Percentiles rank a stretch among this genome's conserved stretches.
phyloP scores from a whole-genome alignment of 2,888 invertebrate species.

The Drosophila suboccidentalis region DNA sequence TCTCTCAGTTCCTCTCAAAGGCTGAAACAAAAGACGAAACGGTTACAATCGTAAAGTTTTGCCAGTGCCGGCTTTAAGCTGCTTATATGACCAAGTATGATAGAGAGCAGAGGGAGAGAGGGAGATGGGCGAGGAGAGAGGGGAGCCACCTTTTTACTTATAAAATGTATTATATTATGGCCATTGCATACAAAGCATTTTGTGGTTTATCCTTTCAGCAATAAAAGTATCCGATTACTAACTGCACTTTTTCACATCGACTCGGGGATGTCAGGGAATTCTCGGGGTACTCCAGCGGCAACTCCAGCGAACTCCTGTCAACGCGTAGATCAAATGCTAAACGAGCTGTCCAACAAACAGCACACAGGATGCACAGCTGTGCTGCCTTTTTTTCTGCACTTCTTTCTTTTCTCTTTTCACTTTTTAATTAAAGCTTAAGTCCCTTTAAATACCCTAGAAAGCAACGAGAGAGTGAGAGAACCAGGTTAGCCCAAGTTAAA shows the following conservation, averaged over 20 bases:
- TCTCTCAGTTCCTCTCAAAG: conserved; percentile 24
- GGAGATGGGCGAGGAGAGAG: background rate
- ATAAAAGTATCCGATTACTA: conserved; percentile 85
- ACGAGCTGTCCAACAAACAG: conserved; percentile 29
- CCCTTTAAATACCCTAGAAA: conserved; percentile 61
- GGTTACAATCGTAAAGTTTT: conserved; percentile 74
- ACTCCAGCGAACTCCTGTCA: conserved; percentile 42
- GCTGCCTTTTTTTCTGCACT: conserved; percentile 31
- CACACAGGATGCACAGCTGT: conserved; percentile 64
- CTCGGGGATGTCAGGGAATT: background rate
- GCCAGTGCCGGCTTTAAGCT: conserved; percentile 67
- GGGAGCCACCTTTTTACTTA: conserved; percentile 43
- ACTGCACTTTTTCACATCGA: conserved; percentile 77
- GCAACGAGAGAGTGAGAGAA: conserved; percentile 33
- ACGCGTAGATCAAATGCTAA: conserved; percentile 70
- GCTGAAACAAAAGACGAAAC: conserved; percentile 60
- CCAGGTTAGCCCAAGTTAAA: conserved; percentile 67
- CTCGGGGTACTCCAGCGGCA: background rate
- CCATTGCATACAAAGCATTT: conserved; percentile 70
- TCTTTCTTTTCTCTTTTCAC: conserved; percentile 26
- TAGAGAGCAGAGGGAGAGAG: background rate
- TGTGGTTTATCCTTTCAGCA: conserved; percentile 85
- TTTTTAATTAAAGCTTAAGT: conserved; percentile 78
- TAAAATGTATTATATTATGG: conserved; percentile 71
- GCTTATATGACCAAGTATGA: conserved; percentile 56